Base-by-base conservation (phyloP, 2,113 vertebrate genomes). In the Gallinago undulata region DNA sequence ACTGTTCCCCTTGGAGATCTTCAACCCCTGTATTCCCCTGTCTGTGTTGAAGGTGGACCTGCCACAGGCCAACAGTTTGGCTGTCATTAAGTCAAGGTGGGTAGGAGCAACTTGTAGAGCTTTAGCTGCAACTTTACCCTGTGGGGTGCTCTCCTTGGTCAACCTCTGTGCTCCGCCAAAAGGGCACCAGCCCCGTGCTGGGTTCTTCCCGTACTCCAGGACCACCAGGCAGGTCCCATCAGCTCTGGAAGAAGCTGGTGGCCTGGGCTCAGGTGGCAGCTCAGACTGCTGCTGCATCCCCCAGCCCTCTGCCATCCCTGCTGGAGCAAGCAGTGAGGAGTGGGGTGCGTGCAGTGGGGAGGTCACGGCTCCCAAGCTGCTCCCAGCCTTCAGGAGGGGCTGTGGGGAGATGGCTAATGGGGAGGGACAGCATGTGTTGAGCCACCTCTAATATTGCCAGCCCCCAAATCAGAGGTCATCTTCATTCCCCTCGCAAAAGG, bases 341-440 rank as follows among this genome's bases (percentile, higher is more conserved):
- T 19, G 35, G 63, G 63, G 19, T 18, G 13, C 3, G 1, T 51
- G 39, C 16, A 11, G 22, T 7, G 1, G 2, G 17, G 24, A 7
- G 3, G 35, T 9, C 50, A 59, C 1, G 5, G 27, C 53, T 43
- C 16, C 9, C 27, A 22, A 21, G 43, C 16, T 62, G 55, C 84
- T 53, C 57, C 57, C 59, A 62, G 31, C n/a, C 75, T 67, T 28
- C 43, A 30, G 79, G 37, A 84, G 51, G 66, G 25, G 47, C 60
- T 78, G 64, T 1, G 1, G 62, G 37, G 80, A 59, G 19, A 35
- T 31, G 37, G 19, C 16, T 53, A 0, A 23, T 0, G 0, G 15
- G 37, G 27, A 67, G 15, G 60, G 57, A 55, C 33, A 64, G 6
- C 30, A 22, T 2, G 2, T 4, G 0, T 41, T 10, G 39, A 69